A percentile compares a stretch with the other conserved stretches of the same genome.
Conservation (phyloP, 1,140 invertebrate species). For the Polyergus mexicanus region DNA sequence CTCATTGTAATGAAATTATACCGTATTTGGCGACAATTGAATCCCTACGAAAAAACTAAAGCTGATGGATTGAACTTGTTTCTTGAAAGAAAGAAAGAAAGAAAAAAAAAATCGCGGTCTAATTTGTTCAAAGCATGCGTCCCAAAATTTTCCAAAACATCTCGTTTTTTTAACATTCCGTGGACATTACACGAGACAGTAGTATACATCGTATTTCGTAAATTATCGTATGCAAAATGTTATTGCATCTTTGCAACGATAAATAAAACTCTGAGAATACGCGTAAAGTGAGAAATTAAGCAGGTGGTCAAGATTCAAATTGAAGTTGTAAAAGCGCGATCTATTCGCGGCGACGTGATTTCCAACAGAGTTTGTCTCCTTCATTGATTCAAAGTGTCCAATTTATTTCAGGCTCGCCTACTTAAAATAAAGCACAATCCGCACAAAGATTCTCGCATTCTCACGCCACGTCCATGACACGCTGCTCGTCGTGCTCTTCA, state of each 20-base stretch:
- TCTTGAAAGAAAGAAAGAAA: not conserved
- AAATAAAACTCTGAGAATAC: not conserved
- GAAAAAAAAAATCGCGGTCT: not conserved
- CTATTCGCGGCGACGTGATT: no score
- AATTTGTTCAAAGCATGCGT: no score
- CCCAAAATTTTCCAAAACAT: no score
- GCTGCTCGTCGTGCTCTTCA: slow-evolving; percentile 60
- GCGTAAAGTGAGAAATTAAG: not conserved
- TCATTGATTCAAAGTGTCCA: slow-evolving; percentile 42
- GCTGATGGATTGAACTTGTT: not conserved
- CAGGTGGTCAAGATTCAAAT: not conserved
- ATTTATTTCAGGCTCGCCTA: slow-evolving; percentile 49
- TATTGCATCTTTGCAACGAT: not conserved
- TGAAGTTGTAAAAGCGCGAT: slow-evolving; percentile 7
- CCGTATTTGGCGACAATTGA: not conserved
- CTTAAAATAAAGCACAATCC: slow-evolving; percentile 50
- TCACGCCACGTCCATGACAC: slow-evolving; percentile 55
- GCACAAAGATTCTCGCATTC: slow-evolving; percentile 44
- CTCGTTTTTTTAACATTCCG: no score
- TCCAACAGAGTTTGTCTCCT: slow-evolving; percentile 20
- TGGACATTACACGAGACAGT: no score
- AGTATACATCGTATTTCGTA: no score
- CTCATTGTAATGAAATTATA: slow-evolving; percentile 1
- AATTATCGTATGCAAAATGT: no score
- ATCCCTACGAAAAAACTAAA: not conserved